Base-by-base conservation (phyloP, 2,888 invertebrate species). In the Lasioglossum malachurum region DNA sequence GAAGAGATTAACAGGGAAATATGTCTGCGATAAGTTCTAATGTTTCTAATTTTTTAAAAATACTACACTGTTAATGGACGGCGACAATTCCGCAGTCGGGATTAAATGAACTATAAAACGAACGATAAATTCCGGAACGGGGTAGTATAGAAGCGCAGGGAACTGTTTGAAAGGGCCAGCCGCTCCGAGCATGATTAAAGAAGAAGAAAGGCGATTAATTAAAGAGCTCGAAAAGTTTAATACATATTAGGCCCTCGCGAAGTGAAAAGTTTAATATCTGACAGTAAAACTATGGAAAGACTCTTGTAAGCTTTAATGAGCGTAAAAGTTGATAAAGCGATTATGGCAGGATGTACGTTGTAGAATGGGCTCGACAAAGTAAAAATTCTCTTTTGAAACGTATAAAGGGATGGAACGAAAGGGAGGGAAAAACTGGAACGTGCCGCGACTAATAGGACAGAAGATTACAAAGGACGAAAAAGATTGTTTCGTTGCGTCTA, bases 261-360 rank as follows among this genome's bases (percentile, higher is more conserved):
- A 83, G 49, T 75, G 60, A 46, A 80, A 80, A 83, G 71, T 80
- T 83, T 72, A 75, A 60, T 83, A 72, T 46, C 67, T 71, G 49
- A 44, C 75, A 60, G 71, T 60, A 49, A 79, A 71, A 31, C 27
- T 69, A 53, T 44, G 64, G 31, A 41, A 82, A 57, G 72, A 67
- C 60, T 57, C 35, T 71, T 71, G 16, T 41, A 71, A 74, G 77
- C 78, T 84, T 78, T 72, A 57, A 80, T 71, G 72, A 74, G 73
- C 38, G 23, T 64, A 31, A 69, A 78, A 78, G 73, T 64, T 72
- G 80, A 67, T 83, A 67, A 78, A 84, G 44, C 72, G 75, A 75
- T 84, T 78, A 60, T n/a, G 53, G 41, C 3, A 35, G 35, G 57
- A 75, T 64, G 41, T 77, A 71, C 64, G 16, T 19, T 64, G 53